phyloP scores from a whole-genome alignment of 2,888 invertebrate genomes.

The Corythucha ciliata region DNA sequence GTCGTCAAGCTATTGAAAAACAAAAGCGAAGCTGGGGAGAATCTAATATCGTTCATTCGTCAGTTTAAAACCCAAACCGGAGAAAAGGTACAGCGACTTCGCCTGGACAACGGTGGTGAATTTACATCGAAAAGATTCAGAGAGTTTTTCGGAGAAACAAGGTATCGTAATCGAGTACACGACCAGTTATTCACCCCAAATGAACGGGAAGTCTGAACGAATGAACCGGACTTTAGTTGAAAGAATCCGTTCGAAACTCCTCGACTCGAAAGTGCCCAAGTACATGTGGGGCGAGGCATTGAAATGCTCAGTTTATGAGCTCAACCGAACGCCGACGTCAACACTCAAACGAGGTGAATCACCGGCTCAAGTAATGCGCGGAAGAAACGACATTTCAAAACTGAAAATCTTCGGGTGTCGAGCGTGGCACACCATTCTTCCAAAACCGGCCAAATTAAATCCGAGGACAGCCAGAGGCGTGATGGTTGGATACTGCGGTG shows the following conservation, averaged over 20 bases:
- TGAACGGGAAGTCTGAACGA: conserved; percentile 17
- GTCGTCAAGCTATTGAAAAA: conserved; percentile 33
- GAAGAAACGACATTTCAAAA: conserved; percentile 24
- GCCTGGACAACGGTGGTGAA: conserved; percentile 24
- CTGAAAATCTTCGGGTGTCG: conserved; percentile 30
- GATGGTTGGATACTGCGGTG: conserved; percentile 26
- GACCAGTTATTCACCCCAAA: neutral
- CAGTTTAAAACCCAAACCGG: conserved; percentile 35
- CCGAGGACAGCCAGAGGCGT: conserved; percentile 19
- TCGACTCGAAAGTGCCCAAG: conserved; percentile 33
- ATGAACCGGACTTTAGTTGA: conserved; percentile 37
- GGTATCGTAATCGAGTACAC: neutral
- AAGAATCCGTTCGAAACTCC: conserved; percentile 34
- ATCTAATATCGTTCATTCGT: conserved; percentile 34
- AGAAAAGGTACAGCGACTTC: conserved; percentile 32
- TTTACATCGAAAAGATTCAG: neutral
- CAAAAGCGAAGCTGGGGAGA: conserved; percentile 35
- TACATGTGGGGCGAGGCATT: conserved; percentile 34
- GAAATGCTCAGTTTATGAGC: conserved; percentile 30
- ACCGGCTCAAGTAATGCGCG: conserved; percentile 24
- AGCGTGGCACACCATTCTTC: conserved; percentile 20
- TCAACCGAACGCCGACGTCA: conserved; percentile 32
- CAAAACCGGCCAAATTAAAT: conserved; percentile 20
- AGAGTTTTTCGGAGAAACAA: neutral
- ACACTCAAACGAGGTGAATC: conserved; percentile 21